Evolutionary conservation across 2,113 vertebrate species (phyloP).

Genomic region (Porphyrio hochstetteri): DNA sequence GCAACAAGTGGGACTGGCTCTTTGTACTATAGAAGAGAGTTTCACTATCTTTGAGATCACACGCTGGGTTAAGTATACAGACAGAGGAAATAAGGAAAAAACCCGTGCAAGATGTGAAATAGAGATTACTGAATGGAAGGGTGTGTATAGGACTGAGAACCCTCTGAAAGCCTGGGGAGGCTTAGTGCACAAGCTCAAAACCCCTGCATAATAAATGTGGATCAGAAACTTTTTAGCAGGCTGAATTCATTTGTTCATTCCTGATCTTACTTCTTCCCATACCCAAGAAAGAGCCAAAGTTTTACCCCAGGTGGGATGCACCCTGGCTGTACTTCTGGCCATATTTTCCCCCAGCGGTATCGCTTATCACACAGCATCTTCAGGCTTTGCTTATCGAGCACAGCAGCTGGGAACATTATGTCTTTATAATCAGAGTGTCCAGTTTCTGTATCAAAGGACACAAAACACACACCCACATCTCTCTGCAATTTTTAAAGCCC

Average conservation of each 20-base stretch:
- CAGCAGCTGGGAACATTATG: not conserved
- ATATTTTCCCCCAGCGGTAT: not conserved
- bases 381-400: not conserved
- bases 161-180: not conserved
- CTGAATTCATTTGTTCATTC: not conserved
- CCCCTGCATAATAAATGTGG: not conserved
- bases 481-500: not conserved
- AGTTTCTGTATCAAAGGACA: not conserved
- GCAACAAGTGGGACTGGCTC: not conserved
- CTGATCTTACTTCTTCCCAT: not conserved
- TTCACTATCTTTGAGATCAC: not conserved
- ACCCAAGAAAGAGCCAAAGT: not conserved
- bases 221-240: not conserved
- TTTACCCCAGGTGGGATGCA: not conserved
- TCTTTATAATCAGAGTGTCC: not conserved
- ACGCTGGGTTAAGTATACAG: not conserved
- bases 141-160: not conserved
- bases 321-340: not conserved
- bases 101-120: not conserved
- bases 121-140: constrained; percentile 51
- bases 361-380: not conserved
- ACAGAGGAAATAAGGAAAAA: constrained; percentile 38
- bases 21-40: not conserved
- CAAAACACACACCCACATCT: not conserved
- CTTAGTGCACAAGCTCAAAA: not conserved